A percentile compares a stretch with the other conserved stretches of the same genome.
phyloP scores from a whole-genome alignment of 2,113 vertebrate species.

The Phainopepla nitens region DNA sequence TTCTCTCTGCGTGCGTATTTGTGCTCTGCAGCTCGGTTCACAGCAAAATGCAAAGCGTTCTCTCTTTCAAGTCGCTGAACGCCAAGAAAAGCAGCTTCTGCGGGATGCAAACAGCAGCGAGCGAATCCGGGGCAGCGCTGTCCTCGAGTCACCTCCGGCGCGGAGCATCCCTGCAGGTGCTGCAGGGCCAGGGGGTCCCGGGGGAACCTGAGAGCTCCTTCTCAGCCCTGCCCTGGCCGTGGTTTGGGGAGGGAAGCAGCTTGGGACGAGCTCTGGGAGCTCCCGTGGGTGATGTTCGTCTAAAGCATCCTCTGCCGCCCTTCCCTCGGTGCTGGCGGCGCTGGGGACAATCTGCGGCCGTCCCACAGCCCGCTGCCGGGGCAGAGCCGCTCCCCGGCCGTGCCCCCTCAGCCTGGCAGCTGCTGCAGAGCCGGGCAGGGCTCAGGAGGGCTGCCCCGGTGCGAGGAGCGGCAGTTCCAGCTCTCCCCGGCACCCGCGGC shows the following conservation, averaged over 20 bases:
- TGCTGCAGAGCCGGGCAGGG: not conserved
- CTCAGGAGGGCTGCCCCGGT: fast-evolving
- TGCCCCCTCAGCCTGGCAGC: not conserved
- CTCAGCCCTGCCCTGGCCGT: not conserved
- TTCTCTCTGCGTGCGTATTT: not conserved
- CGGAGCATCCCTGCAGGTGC: not conserved
- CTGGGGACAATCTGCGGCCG: not conserved
- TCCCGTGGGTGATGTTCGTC: fast-evolving
- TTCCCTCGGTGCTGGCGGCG: not conserved
- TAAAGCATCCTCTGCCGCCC: not conserved
- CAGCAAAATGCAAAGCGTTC: not conserved
- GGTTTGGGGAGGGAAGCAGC: not conserved
- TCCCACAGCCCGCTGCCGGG: fast-evolving
- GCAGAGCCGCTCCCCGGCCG: not conserved
- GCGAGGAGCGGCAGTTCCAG: not conserved
- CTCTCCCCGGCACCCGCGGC: not conserved
- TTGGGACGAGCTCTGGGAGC: not conserved
- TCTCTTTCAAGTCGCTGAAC: not conserved
- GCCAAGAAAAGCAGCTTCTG: constrained; percentile 44
- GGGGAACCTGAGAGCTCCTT: not conserved
- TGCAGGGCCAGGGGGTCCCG: not conserved
- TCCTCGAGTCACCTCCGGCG: not conserved
- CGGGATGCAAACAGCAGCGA: not conserved
- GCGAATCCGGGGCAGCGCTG: not conserved
- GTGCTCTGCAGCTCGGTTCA: not conserved